Conservation (phyloP, 2,888 invertebrate genomes). For the Apodemia duryi region DNA sequence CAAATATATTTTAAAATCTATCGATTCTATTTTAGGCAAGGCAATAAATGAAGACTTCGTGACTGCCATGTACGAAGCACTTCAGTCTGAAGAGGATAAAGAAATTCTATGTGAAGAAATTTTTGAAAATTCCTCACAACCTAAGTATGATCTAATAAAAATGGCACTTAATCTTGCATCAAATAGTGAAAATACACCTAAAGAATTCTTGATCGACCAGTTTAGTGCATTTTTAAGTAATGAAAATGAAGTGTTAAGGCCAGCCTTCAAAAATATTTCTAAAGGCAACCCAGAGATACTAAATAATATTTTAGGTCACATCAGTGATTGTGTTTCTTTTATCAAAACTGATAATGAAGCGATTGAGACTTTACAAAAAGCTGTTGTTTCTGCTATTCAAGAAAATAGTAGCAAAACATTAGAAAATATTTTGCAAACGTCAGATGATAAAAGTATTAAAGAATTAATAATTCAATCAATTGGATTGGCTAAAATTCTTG, state of each 20-base stretch:
- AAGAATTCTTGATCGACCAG: constrained; percentile 81
- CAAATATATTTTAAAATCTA: constrained; percentile 71
- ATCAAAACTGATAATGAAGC: constrained; percentile 83
- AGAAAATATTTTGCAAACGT: constrained; percentile 72
- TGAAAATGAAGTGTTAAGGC: constrained; percentile 79
- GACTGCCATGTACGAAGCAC: constrained; percentile 67
- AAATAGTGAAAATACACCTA: constrained; percentile 66
- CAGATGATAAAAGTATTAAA: constrained; percentile 63
- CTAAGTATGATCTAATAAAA: constrained; percentile 82
- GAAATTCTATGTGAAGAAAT: constrained; percentile 70
- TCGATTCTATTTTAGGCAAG: constrained; percentile 71
- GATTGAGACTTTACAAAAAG: constrained; percentile 82
- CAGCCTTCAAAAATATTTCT: constrained; percentile 83
- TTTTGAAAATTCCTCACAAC: constrained; percentile 71
- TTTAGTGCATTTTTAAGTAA: constrained; percentile 82
- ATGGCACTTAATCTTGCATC: constrained; percentile 72
- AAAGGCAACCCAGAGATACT: constrained; percentile 80
- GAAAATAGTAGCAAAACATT: constrained; percentile 80
- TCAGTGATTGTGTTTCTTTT: constrained; percentile 80
- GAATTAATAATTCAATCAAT: constrained; percentile 81
- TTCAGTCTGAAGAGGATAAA: constrained; percentile 73
- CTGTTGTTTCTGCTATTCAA: constrained; percentile 82
- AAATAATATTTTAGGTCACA: constrained; percentile 78
- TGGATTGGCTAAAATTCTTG: constrained; percentile 84
- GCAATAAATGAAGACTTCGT: constrained; percentile 70